These are phyloP conservation scores for Leiothrix lutea DNA, from an alignment of 2,113 vertebrate species.

Conservation along the genomic window DNA sequence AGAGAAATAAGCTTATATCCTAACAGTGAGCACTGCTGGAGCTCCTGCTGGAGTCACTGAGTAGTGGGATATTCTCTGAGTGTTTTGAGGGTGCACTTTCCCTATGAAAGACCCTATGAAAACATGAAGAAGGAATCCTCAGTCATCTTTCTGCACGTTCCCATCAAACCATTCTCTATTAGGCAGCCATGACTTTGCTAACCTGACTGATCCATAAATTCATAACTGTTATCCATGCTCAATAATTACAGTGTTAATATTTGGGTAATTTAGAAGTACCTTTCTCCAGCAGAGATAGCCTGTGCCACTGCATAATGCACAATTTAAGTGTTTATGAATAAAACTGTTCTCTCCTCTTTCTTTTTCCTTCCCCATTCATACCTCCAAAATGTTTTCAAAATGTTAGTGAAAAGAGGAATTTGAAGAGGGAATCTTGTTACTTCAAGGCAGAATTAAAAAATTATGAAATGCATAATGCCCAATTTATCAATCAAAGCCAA, in stretches of 20 bases:
- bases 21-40: fast-evolving
- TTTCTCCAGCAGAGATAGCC: neutral
- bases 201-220: conserved; percentile 40
- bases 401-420: neutral
- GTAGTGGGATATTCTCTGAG: neutral
- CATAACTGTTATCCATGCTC: conserved; percentile 13
- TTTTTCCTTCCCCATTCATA: neutral
- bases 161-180: neutral
- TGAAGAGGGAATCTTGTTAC: neutral
- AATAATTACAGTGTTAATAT: conserved; percentile 49
- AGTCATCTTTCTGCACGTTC: neutral
- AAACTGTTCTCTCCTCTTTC: neutral
- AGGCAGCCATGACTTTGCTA: neutral
- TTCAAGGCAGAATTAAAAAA: neutral
- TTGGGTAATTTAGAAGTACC: conserved; percentile 1
- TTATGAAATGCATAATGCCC: neutral
- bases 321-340: neutral
- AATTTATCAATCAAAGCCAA: conserved; percentile 2
- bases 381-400: neutral
- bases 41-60: neutral
- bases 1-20: neutral
- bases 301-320: neutral
- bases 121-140: neutral
- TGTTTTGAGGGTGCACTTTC: neutral
- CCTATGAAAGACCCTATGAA: neutral